Evolutionary conservation across 1,140 invertebrate genomes (phyloP), one percentile per base, ranked within the genome.

Genomic region (Trichogramma pretiosum): DNA sequence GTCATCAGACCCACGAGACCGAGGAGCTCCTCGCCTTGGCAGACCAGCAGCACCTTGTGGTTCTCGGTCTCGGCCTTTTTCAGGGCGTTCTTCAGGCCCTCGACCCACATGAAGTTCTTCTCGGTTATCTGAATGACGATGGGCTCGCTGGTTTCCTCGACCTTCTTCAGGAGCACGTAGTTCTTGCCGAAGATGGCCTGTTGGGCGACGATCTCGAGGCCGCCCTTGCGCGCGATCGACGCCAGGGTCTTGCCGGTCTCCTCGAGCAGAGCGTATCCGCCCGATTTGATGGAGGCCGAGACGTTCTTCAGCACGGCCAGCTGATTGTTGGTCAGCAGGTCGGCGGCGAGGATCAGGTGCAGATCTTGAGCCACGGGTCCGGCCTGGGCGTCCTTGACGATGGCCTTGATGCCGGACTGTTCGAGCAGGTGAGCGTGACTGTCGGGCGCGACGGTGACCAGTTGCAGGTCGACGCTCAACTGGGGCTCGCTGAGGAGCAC

Each of bases 1-100:
- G 89, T 93, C 43, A 86, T 81, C 53, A 98, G 68, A 35, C 94
- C 94, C 37, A 95, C 69, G 19, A 93, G 75, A 43, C 59, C 69
- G 7, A 84, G 16, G 63, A 62, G 63, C 52, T 82, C 77, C 59
- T 85, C 79, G 0, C 74, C 75, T 61, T 84, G 76, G 38, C 75
- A 77, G n/a, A 86, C 77, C 7, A 90, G 63, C 59, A 89, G 80
- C 26, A 92, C 72, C 54, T 81, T 79, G 46, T 77, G 67, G 19
- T 66, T 64, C 55, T 76, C 74, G 39, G 57, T 67, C 52, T 81
- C 78, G 1, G 76, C 70, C 43, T 76, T 74, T 46, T 76, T 77
- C 61, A 87, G 51, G 0, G 80, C 78, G 1, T 77, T 72, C 63
- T 93, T 93, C 0, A 94, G 63, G 2, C 75, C 68, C 36, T 89